Evolutionary conservation across 1,140 invertebrate species (phyloP), one percentile per base, ranked within the genome.

Genomic region (Amphibalanus amphitrite): DNA sequence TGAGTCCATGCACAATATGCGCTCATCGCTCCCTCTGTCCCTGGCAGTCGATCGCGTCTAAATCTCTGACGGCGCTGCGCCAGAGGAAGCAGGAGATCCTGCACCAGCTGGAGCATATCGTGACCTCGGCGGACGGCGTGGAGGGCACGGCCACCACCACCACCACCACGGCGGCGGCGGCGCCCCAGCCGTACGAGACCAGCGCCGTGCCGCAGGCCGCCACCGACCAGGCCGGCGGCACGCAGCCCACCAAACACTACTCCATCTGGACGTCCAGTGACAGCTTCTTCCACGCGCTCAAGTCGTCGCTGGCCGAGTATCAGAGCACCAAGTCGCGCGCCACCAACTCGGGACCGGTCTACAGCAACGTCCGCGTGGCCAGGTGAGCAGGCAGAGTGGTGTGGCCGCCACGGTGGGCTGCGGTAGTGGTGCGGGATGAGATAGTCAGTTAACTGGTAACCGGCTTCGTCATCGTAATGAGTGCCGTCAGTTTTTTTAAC

Each of bases 71-170:
- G 8, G 83, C 86, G 73, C 78, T 89, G 29, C 81, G 87, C 71
- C 86, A 88, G 75, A 80, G 86, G 25, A 87, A 84, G 76, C 84
- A 86, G 78, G 86, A 88, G 75, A 85, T 89, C 64, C 80, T 89
- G 30, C 83, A 82, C 75, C 87, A 88, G 72, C 76, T 89, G 28
- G 86, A 87, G 76, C 86, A 86, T 74, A 85, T 87, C 65, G 82
- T 86, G 40, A 83, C 83, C 23, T 25, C 74, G 65, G 73, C 74
- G 29, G 72, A 73, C n/a, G 75, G 75, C 69, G 74, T 74, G 29
- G 72, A 73, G 20, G 72, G 75, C 30, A 70, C 73, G 40, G 71
- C 74, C 28, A 71, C 72, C 25, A 73, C 74, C 73, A 69, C 70
- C 69, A 67, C 67, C 64, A 13, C 20, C 65, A 4, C 30, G 28